Conservation (phyloP, 2,113 vertebrate species). For the Sylvilagus bachmani region DNA sequence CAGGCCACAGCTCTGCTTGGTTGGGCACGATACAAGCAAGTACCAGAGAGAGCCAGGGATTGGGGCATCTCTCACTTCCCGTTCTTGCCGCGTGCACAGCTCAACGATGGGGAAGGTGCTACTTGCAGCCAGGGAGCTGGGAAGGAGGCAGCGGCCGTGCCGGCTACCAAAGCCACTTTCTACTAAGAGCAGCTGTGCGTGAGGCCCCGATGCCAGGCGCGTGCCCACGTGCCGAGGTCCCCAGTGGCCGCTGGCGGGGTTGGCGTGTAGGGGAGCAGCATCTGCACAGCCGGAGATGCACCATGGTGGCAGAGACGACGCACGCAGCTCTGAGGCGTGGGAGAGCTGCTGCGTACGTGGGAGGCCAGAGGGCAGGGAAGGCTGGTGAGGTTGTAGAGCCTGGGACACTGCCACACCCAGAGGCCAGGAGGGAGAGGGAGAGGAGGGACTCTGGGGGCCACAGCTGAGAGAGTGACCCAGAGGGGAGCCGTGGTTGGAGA, state of each 20-base stretch:
- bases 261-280: neutral
- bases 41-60: neutral
- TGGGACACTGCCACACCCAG: neutral
- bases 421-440: neutral
- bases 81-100: neutral
- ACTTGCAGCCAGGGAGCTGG: neutral
- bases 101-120: neutral
- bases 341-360: neutral
- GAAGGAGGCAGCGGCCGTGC: neutral
- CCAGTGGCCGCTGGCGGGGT: accelerated
- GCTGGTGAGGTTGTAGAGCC: too few relatives aligned
- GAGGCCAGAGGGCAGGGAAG: neutral
- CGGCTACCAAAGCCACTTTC: neutral
- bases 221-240: neutral
- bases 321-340: neutral
- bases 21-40: neutral
- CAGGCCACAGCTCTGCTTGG: neutral
- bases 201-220: neutral
- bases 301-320: neutral
- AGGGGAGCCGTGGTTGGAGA: neutral
- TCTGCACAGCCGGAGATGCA: neutral
- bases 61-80: neutral
- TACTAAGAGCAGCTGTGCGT: neutral
- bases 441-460: neutral
- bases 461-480: neutral